Conservation (phyloP, 1,140 invertebrate species). For the Zelostemma sp. region DNA sequence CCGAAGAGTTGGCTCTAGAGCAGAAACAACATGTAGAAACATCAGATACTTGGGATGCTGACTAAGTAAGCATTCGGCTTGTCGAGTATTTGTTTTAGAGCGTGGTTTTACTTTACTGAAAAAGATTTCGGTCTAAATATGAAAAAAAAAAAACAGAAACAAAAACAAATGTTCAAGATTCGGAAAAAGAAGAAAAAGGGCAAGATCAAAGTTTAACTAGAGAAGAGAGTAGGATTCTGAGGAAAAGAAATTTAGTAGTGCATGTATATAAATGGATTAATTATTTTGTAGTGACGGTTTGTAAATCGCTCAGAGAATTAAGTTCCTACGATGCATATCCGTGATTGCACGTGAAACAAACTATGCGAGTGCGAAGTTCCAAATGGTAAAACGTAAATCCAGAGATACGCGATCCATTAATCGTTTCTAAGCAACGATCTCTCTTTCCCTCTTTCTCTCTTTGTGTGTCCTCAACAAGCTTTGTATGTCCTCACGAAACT, state of each 20-base stretch:
- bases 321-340: background rate
- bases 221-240: no score
- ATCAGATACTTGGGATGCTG: slow-evolving; percentile 38
- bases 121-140: slow-evolving; percentile 8
- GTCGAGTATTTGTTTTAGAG: slow-evolving; percentile 53
- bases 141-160: slow-evolving; percentile 6
- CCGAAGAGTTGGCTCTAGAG: slow-evolving; percentile 33
- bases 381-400: slow-evolving; percentile 1
- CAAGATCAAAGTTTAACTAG: slow-evolving; percentile 29
- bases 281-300: slow-evolving; percentile 23
- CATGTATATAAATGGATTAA: slow-evolving; percentile 43
- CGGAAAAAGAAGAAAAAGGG: slow-evolving; percentile 14
- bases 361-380: background rate
- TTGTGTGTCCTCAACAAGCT: no score
- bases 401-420: background rate
- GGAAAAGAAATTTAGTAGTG: background rate
- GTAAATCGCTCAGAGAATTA: background rate
- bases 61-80: slow-evolving; percentile 8
- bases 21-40: slow-evolving; percentile 43
- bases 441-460: background rate
- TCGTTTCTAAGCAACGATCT: background rate
- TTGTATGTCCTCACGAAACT: no score
- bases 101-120: slow-evolving; percentile 39
- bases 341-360: slow-evolving; percentile 1
- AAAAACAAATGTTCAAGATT: slow-evolving; percentile 28